Conservation (phyloP, 2,888 invertebrate genomes). For the Microctonus brassicae region DNA sequence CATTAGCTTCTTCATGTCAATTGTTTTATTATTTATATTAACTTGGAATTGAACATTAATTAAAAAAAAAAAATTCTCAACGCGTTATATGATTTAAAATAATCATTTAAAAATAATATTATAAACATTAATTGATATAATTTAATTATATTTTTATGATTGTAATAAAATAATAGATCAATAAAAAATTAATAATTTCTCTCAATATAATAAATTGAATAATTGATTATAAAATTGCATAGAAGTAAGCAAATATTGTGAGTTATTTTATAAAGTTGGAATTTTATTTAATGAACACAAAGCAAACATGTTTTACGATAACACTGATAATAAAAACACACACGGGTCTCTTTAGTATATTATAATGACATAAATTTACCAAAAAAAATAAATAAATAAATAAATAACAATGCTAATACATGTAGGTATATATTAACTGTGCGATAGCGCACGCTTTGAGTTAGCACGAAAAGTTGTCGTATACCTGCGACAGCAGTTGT, state of each 20-base stretch:
- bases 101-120: neutral
- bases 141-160: neutral
- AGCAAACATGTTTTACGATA: neutral
- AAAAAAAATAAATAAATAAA: slow-evolving; percentile 11
- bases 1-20: neutral
- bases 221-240: neutral
- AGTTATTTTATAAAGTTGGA: too few relatives aligned
- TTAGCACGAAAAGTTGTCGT: neutral
- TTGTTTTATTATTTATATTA: neutral
- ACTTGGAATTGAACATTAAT: neutral
- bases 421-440: neutral
- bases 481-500: slow-evolving; percentile 28
- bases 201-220: too few relatives aligned
- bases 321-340: neutral
- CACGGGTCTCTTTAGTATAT: neutral
- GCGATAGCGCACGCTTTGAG: slow-evolving; percentile 22
- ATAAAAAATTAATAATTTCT: neutral
- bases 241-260: neutral
- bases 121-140: neutral
- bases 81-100: neutral
- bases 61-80: neutral
- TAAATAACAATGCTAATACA: neutral
- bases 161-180: neutral
- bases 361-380: neutral
- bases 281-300: too few relatives aligned